Evolutionary conservation across 2,888 invertebrate genomes (phyloP).

Genomic region (Formica aserva): DNA sequence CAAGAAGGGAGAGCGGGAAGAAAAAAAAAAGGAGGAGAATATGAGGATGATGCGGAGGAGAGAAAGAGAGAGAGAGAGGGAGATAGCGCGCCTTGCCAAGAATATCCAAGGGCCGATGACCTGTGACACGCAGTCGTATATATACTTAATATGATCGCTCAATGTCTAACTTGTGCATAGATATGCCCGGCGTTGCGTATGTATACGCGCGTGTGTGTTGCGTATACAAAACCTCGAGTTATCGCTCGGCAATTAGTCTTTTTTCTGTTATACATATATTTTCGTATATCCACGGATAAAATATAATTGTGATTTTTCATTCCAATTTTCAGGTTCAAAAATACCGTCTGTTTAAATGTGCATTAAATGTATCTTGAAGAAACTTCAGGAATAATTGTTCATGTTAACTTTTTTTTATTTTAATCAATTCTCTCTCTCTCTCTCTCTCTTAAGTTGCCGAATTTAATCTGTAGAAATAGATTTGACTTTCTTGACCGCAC

Average conservation of each 20-base stretch:
- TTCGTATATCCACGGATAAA: neutral
- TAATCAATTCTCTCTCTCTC: too few species aligned
- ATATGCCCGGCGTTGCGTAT: conserved; percentile 40
- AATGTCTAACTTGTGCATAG: conserved; percentile 72
- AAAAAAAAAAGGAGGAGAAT: conserved; percentile 54
- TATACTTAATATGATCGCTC: conserved; percentile 78
- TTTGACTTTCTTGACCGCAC: neutral
- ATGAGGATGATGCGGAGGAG: conserved; percentile 63
- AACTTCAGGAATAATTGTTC: neutral
- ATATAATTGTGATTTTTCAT: conserved; percentile 23
- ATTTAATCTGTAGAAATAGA: neutral
- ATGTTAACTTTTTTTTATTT: neutral
- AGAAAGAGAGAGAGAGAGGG: conserved; percentile 56
- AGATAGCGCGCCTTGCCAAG: conserved; percentile 78
- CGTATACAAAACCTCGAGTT: conserved; percentile 17
- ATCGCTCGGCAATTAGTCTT: conserved; percentile 42
- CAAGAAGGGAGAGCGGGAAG: conserved; percentile 51
- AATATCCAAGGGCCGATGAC: conserved; percentile 82
- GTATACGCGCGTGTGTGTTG: conserved; percentile 15
- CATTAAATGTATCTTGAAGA: neutral
- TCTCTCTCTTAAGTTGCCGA: neutral
- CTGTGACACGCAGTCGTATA: conserved; percentile 78
- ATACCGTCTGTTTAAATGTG: neutral
- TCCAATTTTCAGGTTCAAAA: neutral
- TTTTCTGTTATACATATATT: neutral